Evolutionary conservation across 2,888 invertebrate species (phyloP), one percentile per base, ranked within the genome.

Genomic region (Agelastica alni): DNA sequence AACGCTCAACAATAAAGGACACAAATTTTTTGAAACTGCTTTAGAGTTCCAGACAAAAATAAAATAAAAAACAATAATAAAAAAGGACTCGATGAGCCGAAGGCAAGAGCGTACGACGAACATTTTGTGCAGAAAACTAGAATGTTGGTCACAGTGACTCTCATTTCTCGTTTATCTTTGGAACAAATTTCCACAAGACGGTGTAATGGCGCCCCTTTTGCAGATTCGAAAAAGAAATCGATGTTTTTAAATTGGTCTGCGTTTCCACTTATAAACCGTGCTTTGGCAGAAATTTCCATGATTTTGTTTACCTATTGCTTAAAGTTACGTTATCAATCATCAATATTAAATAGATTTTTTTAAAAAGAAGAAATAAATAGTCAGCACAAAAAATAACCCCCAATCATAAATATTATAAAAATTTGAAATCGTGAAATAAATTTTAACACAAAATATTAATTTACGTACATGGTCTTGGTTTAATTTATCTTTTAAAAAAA

Each of bases 111-210:
- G 41, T 17, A 44, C 42, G 42, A 31, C 31, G 49, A 47, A 56
- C 56, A 41, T 49, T 53, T 46, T 46, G 42, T 51, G 58, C 45
- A 44, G 48, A 53, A 51, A 51, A 53, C 39, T 46, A 45, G 56
- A 49, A 58, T 58, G 56, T 58, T 60, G 60, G 60, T 49, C 60
- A 56, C 56, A 54, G 58, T 54, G 56, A 52, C 46, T 61, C 54
- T 46, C 55, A 44, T 52, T 61, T 52, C 36, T 36, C 46, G 45
- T 45, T 45, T 45, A 45, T 45, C 32, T 34, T 36, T 36, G 30
- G 14, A 36, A 34, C 22, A 45, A 46, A 46, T 32, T 56, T 58
- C 37, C 49, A 52, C 56, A 55, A 53, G 56, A 58, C 61, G 59
- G 56, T 49, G 59, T 61, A 61, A 61, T 59, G 45, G 59, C 59